These are phyloP conservation scores for Calephelis perditalis DNA, from an alignment of 2,888 invertebrate genomes.

Conservation along the genomic window DNA sequence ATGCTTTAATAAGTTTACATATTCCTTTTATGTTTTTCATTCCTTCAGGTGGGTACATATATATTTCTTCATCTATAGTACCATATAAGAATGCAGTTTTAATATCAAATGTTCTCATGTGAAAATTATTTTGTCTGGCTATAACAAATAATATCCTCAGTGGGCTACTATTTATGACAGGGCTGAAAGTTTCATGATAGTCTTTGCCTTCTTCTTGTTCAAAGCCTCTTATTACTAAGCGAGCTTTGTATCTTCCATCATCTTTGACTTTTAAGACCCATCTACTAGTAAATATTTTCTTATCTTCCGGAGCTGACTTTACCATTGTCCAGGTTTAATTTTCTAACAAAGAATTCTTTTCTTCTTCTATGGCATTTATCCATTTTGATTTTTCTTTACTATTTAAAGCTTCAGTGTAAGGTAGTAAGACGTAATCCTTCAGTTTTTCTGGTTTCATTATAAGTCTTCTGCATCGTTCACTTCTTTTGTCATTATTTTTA, in stretches of 20 bases:
- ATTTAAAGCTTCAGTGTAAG: conserved; percentile 12
- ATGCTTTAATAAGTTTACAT: conserved; percentile 23
- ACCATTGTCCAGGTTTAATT: conserved; percentile 15
- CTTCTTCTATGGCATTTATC: neutral
- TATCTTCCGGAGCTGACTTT: conserved; percentile 9
- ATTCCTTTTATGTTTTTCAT: conserved; percentile 19
- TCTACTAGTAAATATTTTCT: conserved; percentile 10
- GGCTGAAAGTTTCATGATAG: conserved; percentile 2
- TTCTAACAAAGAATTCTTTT: conserved; percentile 9
- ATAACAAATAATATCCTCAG: conserved; percentile 12
- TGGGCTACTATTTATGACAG: neutral
- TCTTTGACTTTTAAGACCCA: neutral
- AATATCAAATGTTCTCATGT: conserved; percentile 16
- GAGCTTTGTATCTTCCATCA: conserved; percentile 12
- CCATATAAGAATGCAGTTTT: conserved; percentile 22
- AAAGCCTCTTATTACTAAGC: conserved; percentile 11
- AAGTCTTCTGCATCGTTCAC: neutral
- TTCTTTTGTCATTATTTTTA: neutral
- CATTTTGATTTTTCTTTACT: neutral
- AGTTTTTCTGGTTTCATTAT: neutral
- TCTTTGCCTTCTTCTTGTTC: conserved; percentile 13
- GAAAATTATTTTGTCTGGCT: conserved; percentile 16
- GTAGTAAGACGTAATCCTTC: conserved; percentile 9
- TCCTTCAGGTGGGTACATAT: conserved; percentile 17
- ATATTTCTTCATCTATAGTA: conserved; percentile 14